Evolutionary conservation across 2,113 vertebrate species (phyloP), one percentile per base, ranked within the genome.

Genomic region (Lagopus muta): DNA sequence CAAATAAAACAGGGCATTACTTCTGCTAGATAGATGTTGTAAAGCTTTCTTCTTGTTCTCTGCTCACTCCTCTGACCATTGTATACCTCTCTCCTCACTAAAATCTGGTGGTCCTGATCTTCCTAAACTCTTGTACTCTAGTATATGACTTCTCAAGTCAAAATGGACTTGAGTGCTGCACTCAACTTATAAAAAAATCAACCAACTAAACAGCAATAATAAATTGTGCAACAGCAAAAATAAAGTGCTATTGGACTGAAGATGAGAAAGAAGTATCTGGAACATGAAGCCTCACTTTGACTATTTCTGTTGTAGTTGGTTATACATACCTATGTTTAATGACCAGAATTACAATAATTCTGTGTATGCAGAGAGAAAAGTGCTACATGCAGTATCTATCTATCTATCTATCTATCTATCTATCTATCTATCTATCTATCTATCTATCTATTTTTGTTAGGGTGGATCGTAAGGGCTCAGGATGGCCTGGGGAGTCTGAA

Each of bases 131-230:
- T 86, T 90, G 90, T 96, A 76, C 93, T 76, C 32, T 92, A 92
- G 73, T 84, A 82, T 79, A 79, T 54, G 86, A 91, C 70, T 86
- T 95, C 21, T 69, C 18, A 64, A 66, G 50, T 75, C 82, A 83
- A 80, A 93, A 92, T 5, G 42, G 89, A 88, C 84, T 92, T 94
- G 86, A 95, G 84, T 71, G 45, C 82, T 96, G 94, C 89, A 82
- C 62, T 96, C 91, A 82, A 91, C 96, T 83, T 88, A 85, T 34
- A n/a, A 74, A 93, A 38, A 36, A 77, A 88, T 24, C 42, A 82
- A 93, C 57, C 89, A 86, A 92, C 62, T 62, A 93, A 97, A 95
- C 92, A 98, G 97, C 97, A 98, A 98, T 98, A 98, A 98, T 92
- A 61, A 92, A 34, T 93, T 97, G 42, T 43, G 42, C 42, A 43